Evolutionary conservation across 2,888 invertebrate species (phyloP).

Genomic region (Lycaena phlaeas): DNA sequence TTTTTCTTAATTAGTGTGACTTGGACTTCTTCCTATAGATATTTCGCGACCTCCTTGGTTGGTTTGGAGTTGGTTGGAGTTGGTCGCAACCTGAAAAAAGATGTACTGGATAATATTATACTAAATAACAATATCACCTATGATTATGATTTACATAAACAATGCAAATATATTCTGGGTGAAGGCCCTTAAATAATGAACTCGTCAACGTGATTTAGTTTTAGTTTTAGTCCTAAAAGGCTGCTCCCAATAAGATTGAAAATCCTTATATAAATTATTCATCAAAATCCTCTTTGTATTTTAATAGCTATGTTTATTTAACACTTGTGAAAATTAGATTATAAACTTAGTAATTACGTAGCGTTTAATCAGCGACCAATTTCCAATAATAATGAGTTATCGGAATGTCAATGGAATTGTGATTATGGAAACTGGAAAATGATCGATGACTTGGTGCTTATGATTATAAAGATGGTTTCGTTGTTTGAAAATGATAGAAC

Average conservation of each 20-base stretch:
- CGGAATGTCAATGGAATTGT: neutral
- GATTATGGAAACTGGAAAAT: neutral
- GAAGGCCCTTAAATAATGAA: slow-evolving; percentile 9
- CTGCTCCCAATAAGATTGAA: slow-evolving; percentile 21
- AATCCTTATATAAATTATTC: slow-evolving; percentile 20
- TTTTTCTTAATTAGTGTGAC: too few species aligned
- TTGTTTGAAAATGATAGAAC: too few species aligned
- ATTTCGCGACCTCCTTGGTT: too few species aligned
- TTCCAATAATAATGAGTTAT: neutral
- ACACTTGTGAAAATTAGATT: slow-evolving; percentile 14
- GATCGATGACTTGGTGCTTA: too few species aligned
- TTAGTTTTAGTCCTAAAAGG: slow-evolving; percentile 20
- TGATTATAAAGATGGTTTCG: too few species aligned
- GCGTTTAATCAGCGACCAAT: neutral
- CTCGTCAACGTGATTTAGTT: slow-evolving; percentile 15
- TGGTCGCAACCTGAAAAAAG: too few species aligned
- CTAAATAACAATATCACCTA: neutral
- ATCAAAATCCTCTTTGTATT: slow-evolving; percentile 22
- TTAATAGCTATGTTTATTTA: slow-evolving; percentile 19
- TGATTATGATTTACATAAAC: slow-evolving; percentile 8
- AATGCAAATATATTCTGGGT: slow-evolving; percentile 7
- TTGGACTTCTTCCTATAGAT: too few species aligned
- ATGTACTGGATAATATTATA: too few species aligned
- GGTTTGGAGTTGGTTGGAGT: too few species aligned
- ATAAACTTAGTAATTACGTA: neutral